Base-by-base conservation (phyloP, 2,888 invertebrate species). In the Cataglyphis livida region DNA sequence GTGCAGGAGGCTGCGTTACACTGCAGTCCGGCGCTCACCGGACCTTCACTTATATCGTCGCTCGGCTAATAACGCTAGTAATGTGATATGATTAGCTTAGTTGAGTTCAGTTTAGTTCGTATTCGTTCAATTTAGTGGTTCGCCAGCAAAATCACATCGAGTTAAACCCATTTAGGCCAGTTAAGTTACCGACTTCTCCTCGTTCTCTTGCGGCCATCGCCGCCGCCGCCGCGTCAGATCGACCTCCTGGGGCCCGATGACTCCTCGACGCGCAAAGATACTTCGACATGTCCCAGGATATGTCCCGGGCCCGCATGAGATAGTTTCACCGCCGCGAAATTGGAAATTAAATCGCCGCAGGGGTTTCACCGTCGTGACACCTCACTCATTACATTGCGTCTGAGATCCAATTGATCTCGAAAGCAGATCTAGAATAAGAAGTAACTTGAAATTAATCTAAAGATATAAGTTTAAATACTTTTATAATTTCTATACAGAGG, bases 41-140 rank as follows among this genome's bases (percentile, higher is more conserved):
- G 92, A 91, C 93, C 94, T 94, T 94, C 93, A 92, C 94, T 94
- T 94, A 94, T 94, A 94, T 94, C 93, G 93, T 94, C 93, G 92
- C 93, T 92, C 93, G 93, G 92, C 94, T 94, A 94, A 94, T 94
- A 94, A 94, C 93, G 93, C 93, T 93, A 93, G 94, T 94, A 94
- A 94, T 94, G 94, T 94, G 94, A 94, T 94, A 94, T 93, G 94
- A 94, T 94, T 94, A 94, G 94, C 93, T 94, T 93, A 94, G 94
- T 94, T 94, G 94, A 94, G 94, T 93, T 94, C 94, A 94, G 94
- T 94, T 94, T 94, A 94, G 94, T 94, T 94, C 94, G 92, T 94
- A 94, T 94, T 94, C 93, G 93, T 94, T 94, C 94, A 94, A 94
- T 94, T 94, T 93, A 94, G 93, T 93, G 93, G 93, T 94, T 94